These are phyloP conservation scores for Tetramorium alpestre DNA, from an alignment of 1,140 invertebrate species.

Conservation along the genomic window DNA sequence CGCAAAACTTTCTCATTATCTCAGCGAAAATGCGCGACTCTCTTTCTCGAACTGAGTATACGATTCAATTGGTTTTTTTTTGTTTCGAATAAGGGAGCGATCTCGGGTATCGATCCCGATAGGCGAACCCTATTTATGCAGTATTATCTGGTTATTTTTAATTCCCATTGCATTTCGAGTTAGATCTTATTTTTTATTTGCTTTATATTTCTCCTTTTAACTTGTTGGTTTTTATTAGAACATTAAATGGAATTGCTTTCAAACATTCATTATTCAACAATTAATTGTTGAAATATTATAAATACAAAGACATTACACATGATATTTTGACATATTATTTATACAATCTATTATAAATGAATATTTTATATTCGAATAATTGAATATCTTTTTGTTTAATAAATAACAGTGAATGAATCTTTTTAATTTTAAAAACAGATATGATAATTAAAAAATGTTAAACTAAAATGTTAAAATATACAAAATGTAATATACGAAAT, in stretches of 20 bases:
- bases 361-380: too few relatives aligned
- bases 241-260: not conserved
- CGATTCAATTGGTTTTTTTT: constrained; percentile 48
- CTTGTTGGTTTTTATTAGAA: not conserved
- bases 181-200: constrained; percentile 25
- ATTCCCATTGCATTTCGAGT: not conserved
- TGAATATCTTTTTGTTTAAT: too few relatives aligned
- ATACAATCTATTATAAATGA: not conserved
- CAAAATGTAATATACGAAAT: not conserved
- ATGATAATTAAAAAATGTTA: too few relatives aligned
- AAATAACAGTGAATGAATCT: too few relatives aligned
- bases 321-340: not conserved
- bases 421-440: too few relatives aligned
- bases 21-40: constrained; percentile 50
- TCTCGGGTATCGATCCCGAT: not conserved
- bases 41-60: constrained; percentile 12
- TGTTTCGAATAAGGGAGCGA: constrained; percentile 13
- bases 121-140: constrained; percentile 13
- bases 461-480: too few relatives aligned
- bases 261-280: not conserved
- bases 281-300: not conserved
- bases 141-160: constrained; percentile 30
- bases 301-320: not conserved
- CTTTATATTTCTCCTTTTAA: not conserved
- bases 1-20: constrained; percentile 73